Evolutionary conservation across 1,140 invertebrate genomes (phyloP).

Genomic region (Berghia stephanieae): DNA sequence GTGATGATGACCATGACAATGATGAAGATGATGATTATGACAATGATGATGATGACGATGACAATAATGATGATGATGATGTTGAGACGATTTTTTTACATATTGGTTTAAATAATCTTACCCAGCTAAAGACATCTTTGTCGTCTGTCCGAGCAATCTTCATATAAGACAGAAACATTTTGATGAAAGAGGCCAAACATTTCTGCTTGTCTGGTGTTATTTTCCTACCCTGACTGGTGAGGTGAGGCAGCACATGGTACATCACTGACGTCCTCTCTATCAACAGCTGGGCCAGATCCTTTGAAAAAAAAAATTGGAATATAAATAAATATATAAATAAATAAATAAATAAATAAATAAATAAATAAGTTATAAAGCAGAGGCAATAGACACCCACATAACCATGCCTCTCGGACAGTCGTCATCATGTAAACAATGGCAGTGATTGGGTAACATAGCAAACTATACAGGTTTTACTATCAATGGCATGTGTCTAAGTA

Average conservation of each 20-base stretch:
- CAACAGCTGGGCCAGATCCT: slow-evolving; percentile 89
- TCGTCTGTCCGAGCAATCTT: slow-evolving; percentile 74
- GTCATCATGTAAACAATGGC: too few species aligned
- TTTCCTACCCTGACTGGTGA: slow-evolving; percentile 17
- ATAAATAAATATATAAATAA: neutral
- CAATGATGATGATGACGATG: too few species aligned
- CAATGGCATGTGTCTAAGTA: too few species aligned
- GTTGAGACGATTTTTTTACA: too few species aligned
- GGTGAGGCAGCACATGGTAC: slow-evolving; percentile 79
- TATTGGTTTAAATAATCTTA: too few species aligned
- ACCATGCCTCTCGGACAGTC: too few species aligned
- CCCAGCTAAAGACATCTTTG: slow-evolving; percentile 70
- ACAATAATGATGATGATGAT: too few species aligned
- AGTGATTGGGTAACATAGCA: too few species aligned
- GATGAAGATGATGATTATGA: too few species aligned
- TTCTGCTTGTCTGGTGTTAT: slow-evolving; percentile 31
- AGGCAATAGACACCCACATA: neutral
- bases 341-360: neutral
- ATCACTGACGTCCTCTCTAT: slow-evolving; percentile 92
- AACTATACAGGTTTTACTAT: too few species aligned
- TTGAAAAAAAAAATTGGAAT: slow-evolving; percentile 42
- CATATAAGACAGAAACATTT: slow-evolving; percentile 82
- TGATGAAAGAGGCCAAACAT: slow-evolving; percentile 78
- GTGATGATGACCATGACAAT: too few species aligned
- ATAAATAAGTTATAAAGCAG: neutral